Conservation (phyloP, 2,113 vertebrate genomes). For the Cranoglanis bouderius region DNA sequence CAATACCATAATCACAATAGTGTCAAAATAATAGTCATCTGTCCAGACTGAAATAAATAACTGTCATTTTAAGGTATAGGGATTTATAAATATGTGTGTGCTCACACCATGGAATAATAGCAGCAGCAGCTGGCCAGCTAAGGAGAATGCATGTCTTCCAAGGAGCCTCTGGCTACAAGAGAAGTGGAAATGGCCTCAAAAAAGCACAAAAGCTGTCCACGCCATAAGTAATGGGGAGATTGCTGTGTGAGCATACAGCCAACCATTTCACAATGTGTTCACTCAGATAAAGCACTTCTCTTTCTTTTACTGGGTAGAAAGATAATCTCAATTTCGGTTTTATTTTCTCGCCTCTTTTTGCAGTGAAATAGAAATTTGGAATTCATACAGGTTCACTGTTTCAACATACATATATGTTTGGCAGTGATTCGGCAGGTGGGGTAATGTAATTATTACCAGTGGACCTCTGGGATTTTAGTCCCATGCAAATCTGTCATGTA, state of each 20-base stretch:
- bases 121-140: background rate
- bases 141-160: background rate
- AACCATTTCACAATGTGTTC: slow-evolving; percentile 5
- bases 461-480: background rate
- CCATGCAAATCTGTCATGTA: background rate
- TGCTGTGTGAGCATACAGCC: background rate
- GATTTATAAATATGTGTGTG: background rate
- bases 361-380: background rate
- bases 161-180: background rate
- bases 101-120: background rate
- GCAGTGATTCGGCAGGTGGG: background rate
- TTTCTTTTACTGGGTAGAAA: background rate
- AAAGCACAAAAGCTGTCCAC: background rate
- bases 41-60: background rate
- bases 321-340: background rate
- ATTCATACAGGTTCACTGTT: background rate
- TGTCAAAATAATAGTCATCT: background rate
- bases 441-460: background rate
- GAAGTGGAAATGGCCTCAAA: background rate
- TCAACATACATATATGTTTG: background rate
- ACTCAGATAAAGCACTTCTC: background rate
- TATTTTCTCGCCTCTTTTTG: background rate
- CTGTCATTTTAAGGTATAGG: background rate
- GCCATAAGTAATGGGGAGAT: background rate
- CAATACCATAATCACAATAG: background rate